A percentile compares a stretch with the other conserved stretches of the same genome.
These are phyloP conservation scores for Atrichornis clamosus DNA, from an alignment of 2,113 vertebrate genomes.

Conservation along the genomic window DNA sequence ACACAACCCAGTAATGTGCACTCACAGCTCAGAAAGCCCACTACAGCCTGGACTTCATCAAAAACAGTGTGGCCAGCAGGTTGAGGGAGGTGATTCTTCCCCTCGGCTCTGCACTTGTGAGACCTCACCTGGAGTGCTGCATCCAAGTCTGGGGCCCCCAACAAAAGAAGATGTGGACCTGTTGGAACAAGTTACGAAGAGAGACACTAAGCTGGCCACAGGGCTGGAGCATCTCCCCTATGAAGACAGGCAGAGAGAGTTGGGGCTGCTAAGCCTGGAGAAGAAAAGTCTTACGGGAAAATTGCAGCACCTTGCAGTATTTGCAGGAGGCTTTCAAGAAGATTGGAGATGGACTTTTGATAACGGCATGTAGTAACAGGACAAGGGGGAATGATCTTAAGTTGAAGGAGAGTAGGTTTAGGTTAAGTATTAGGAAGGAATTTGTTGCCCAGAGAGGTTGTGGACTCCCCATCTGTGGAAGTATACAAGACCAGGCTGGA, in stretches of 20 bases:
- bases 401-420: not conserved
- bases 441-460: not conserved
- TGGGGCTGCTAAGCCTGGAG: not conserved
- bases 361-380: not conserved
- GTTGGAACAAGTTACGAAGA: not conserved
- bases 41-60: not conserved
- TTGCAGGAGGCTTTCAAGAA: not conserved
- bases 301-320: not conserved
- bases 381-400: not conserved
- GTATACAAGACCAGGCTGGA: not conserved
- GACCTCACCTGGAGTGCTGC: not conserved
- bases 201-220: not conserved
- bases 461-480: not conserved
- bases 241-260: not conserved
- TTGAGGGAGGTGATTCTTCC: not conserved
- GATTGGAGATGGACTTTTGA: not conserved
- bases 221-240: not conserved
- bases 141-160: rapidly evolving
- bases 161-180: not conserved
- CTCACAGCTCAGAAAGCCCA: not conserved
- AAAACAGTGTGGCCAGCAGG: not conserved
- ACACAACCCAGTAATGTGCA: too few species aligned
- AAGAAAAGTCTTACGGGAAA: not conserved
- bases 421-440: not conserved
- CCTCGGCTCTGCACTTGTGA: not conserved